Evolutionary conservation across 2,113 vertebrate species (phyloP).

Genomic region (Heptranchias perlo): DNA sequence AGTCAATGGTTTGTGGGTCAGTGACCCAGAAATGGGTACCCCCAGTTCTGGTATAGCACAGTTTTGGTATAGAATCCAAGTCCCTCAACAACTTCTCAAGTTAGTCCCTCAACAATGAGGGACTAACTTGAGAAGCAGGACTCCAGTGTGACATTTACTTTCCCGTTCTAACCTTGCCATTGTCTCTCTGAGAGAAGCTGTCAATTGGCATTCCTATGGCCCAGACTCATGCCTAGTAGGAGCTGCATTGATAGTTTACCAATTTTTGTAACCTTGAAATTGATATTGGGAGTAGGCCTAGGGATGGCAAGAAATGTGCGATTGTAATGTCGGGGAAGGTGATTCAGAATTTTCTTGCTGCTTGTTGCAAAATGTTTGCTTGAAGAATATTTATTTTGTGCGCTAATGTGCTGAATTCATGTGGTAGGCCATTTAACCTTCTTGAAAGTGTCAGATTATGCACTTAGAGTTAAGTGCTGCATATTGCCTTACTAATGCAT

Average conservation of each 20-base stretch:
- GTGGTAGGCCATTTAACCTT: background rate
- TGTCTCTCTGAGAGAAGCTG: background rate
- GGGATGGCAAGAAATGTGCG: background rate
- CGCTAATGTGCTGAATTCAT: background rate
- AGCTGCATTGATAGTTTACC: background rate
- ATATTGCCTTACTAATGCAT: background rate
- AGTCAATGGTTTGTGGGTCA: background rate
- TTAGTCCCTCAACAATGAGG: background rate
- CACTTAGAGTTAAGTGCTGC: constrained; percentile 3
- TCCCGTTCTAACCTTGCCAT: background rate
- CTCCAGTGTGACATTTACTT: background rate
- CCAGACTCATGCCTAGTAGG: background rate
- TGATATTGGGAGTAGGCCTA: background rate
- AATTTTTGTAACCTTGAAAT: background rate
- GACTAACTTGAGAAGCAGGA: background rate
- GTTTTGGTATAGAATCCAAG: background rate
- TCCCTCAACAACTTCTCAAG: background rate
- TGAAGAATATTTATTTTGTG: background rate
- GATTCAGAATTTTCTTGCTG: background rate
- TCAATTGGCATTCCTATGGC: background rate
- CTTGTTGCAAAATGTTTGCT: background rate
- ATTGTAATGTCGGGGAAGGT: background rate
- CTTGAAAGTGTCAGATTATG: constrained; percentile 9
- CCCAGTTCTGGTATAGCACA: background rate
- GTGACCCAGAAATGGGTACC: background rate